phyloP scores from a whole-genome alignment of 2,113 vertebrate species.

The Delphinapterus leucas region DNA sequence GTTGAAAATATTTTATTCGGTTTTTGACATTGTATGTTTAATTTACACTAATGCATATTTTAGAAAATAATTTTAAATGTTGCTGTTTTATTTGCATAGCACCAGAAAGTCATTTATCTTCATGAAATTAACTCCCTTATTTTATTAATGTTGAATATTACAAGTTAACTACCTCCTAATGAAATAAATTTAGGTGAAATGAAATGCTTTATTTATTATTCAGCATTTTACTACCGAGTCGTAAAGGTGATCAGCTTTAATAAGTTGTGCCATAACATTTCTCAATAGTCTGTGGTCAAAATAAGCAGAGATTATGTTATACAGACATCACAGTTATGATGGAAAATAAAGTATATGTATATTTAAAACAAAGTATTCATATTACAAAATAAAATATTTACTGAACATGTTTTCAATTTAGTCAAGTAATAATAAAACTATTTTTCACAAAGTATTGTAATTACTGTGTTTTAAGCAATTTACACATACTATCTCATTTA shows the following conservation, averaged over 20 bases:
- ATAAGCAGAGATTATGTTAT: neutral
- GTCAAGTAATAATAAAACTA: neutral
- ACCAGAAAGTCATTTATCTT: neutral
- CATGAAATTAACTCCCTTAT: neutral
- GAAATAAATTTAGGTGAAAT: neutral
- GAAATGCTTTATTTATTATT: neutral
- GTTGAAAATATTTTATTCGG: neutral
- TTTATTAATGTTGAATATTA: neutral
- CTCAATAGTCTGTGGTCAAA: neutral
- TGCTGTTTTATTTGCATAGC: neutral
- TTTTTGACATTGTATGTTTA: neutral
- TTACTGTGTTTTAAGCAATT: neutral
- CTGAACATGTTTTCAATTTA: neutral
- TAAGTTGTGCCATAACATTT: neutral
- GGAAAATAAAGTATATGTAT: neutral
- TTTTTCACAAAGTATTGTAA: neutral
- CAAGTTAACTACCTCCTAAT: neutral
- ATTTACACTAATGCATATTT: neutral
- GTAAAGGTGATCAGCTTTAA: neutral
- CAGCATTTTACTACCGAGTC: neutral
- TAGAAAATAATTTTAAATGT: neutral
- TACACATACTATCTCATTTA: neutral
- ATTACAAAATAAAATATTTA: neutral
- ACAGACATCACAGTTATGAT: neutral
- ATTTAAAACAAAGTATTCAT: neutral